Conservation (phyloP, 2,888 invertebrate species). For the Erpobdella octoculata region DNA sequence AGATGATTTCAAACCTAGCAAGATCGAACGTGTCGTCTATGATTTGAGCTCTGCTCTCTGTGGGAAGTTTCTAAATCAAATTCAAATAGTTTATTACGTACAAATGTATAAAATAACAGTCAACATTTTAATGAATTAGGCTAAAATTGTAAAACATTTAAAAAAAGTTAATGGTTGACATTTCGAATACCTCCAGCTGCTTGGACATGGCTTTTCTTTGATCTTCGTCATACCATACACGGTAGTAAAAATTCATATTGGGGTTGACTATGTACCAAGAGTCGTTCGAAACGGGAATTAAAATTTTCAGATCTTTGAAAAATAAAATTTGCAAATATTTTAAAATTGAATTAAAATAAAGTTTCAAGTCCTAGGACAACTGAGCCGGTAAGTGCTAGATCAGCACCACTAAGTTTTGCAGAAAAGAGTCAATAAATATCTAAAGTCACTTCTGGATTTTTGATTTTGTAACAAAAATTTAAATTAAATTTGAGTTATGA, state of each 20-base stretch:
- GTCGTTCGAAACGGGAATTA: neutral
- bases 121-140: neutral
- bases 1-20: slow-evolving; percentile 20
- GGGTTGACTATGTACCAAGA: slow-evolving; percentile 30
- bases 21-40: slow-evolving; percentile 27
- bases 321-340: neutral
- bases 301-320: slow-evolving; percentile 3
- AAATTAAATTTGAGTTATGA: neutral
- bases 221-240: slow-evolving; percentile 28
- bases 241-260: slow-evolving; percentile 27
- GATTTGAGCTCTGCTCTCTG: slow-evolving; percentile 22
- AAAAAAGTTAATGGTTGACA: neutral
- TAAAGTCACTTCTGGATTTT: too few species aligned
- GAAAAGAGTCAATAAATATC: too few species aligned
- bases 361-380: too few species aligned
- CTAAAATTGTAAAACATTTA: neutral
- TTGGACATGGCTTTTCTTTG: neutral
- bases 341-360: too few species aligned
- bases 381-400: too few species aligned
- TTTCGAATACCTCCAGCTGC: slow-evolving; percentile 2
- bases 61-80: slow-evolving; percentile 13
- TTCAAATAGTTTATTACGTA: neutral
- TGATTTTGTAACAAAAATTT: neutral
- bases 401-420: too few species aligned
- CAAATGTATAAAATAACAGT: neutral